A percentile compares a stretch with the other conserved stretches of the same genome.
Evolutionary conservation across 2,113 vertebrate species (phyloP).

Genomic region (Maccullochella peelii): DNA sequence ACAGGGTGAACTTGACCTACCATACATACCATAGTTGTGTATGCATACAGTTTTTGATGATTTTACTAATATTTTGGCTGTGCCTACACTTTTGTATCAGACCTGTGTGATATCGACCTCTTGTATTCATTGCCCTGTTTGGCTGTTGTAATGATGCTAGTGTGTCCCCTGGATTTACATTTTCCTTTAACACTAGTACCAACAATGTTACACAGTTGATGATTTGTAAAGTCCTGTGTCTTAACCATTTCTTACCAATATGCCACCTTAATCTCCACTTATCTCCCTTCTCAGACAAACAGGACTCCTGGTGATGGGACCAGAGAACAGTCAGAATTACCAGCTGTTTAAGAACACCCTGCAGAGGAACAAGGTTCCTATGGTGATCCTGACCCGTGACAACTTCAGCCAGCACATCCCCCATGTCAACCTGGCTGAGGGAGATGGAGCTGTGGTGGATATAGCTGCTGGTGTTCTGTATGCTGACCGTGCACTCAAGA

Average conservation of each 20-base stretch:
- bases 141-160: background rate
- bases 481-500: constrained; percentile 88
- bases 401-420: constrained; percentile 85
- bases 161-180: background rate
- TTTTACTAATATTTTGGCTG: background rate
- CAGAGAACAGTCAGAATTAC: constrained; percentile 73
- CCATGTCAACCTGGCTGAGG: constrained; percentile 75
- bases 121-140: background rate
- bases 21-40: too few species aligned
- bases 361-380: constrained; percentile 75
- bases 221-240: background rate
- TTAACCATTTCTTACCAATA: background rate
- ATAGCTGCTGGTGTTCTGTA: constrained; percentile 87
- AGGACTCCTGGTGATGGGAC: constrained; percentile 88
- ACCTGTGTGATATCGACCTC: background rate
- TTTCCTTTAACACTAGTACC: background rate
- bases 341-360: constrained; percentile 77
- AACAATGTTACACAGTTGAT: background rate
- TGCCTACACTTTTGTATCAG: background rate
- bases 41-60: background rate
- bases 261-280: background rate
- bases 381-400: constrained; percentile 68
- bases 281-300: constrained; percentile 80
- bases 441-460: constrained; percentile 87
- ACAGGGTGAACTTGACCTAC: too few species aligned